These are phyloP conservation scores for Serrognathus titanus DNA, from an alignment of 2,888 invertebrate species.

Conservation along the genomic window DNA sequence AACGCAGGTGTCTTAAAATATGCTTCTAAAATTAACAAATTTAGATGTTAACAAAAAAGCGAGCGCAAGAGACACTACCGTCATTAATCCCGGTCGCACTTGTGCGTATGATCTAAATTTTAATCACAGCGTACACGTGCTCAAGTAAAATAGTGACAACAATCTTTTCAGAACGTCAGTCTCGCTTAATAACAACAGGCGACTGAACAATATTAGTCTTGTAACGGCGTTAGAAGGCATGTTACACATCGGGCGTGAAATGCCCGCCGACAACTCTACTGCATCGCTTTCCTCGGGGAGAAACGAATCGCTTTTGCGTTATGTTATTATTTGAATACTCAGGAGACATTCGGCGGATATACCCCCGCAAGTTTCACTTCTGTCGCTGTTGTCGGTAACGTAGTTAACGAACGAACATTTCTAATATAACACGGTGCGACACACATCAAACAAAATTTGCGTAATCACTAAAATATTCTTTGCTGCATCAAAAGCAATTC, in stretches of 20 bases:
- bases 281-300: slow-evolving; percentile 29
- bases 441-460: not conserved
- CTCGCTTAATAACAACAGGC: slow-evolving; percentile 32
- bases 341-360: slow-evolving; percentile 12
- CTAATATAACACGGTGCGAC: not conserved
- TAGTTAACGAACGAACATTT: not conserved
- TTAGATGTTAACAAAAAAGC: too few relatives aligned
- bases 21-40: too few relatives aligned
- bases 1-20: too few relatives aligned
- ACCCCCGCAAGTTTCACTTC: not conserved
- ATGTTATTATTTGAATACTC: slow-evolving; percentile 26
- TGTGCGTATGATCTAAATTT: not conserved
- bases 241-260: slow-evolving; percentile 41
- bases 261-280: slow-evolving; percentile 35
- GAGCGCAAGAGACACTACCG: too few relatives aligned
- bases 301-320: slow-evolving; percentile 23
- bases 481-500: not conserved
- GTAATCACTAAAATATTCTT: too few relatives aligned
- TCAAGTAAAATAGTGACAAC: slow-evolving; percentile 15
- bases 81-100: too few relatives aligned
- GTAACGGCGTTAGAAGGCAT: slow-evolving; percentile 35
- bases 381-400: not conserved
- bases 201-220: slow-evolving; percentile 40
- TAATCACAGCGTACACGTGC: slow-evolving; percentile 6
- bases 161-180: slow-evolving; percentile 24